Conservation (phyloP, 2,888 invertebrate genomes). For the Alviniconcha strummeri region DNA sequence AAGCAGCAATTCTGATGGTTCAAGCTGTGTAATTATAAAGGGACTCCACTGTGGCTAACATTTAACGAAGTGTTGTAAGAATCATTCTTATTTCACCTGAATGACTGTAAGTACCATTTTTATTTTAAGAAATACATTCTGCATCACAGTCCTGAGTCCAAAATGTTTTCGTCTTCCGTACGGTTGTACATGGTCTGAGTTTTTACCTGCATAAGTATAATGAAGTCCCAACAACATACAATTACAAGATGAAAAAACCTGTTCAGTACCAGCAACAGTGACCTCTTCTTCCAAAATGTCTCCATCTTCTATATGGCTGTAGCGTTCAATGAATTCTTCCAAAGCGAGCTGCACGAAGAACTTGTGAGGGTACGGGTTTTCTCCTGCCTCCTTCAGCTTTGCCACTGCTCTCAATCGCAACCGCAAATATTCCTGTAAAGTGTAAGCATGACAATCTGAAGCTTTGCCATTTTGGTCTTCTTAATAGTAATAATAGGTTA, state of each 20-base stretch:
- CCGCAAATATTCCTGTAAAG: constrained; percentile 85
- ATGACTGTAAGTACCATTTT: too few species aligned
- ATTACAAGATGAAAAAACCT: background rate
- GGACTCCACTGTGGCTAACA: too few species aligned
- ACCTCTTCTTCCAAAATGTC: constrained; percentile 79
- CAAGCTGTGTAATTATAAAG: too few species aligned
- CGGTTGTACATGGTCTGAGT: too few species aligned
- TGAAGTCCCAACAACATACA: background rate
- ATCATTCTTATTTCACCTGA: too few species aligned
- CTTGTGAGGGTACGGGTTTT: constrained; percentile 97
- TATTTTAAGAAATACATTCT: too few species aligned
- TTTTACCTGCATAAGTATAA: too few species aligned
- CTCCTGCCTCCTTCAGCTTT: constrained; percentile 84
- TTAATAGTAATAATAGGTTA: too few species aligned
- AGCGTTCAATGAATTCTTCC: constrained; percentile 90
- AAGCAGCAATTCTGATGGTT: too few species aligned
- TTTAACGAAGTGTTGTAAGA: too few species aligned
- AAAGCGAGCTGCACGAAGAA: constrained; percentile 93
- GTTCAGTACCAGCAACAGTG: constrained; percentile 84
- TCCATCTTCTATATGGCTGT: constrained; percentile 81
- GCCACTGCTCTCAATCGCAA: constrained; percentile 87
- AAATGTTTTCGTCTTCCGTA: too few species aligned
- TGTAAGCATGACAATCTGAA: background rate
- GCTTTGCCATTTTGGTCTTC: background rate
- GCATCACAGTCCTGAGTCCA: too few species aligned